Conservation (phyloP, 2,113 vertebrate genomes). For the Catagonus wagneri region DNA sequence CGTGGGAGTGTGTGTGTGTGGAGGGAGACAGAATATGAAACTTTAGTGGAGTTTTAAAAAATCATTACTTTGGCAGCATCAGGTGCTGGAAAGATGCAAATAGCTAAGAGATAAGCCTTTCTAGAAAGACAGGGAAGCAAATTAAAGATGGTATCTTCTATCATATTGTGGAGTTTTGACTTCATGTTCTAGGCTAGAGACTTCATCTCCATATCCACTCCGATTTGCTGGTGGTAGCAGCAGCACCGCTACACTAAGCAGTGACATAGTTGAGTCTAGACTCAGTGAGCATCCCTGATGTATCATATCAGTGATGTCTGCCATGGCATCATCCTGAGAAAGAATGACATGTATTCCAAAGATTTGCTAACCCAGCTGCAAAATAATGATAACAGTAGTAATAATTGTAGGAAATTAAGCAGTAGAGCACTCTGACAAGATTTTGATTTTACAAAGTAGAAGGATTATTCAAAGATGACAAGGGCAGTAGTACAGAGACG, state of each 20-base stretch:
- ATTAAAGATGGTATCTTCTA: not conserved
- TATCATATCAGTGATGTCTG: not conserved
- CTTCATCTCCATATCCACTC: not conserved
- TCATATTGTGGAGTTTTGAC: not conserved
- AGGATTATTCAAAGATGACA: not conserved
- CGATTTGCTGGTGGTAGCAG: not conserved
- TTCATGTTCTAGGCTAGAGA: not conserved
- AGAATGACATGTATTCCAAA: not conserved
- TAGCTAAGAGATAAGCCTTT: not conserved
- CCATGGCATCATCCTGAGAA: not conserved
- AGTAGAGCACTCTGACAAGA: not conserved
- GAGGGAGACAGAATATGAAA: not conserved
- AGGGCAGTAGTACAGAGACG: not conserved
- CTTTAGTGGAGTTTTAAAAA: not conserved
- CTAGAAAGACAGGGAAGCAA: not conserved
- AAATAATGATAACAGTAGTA: not conserved
- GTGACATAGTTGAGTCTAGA: not conserved
- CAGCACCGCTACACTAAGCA: not conserved
- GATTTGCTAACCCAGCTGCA: not conserved
- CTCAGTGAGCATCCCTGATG: not conserved
- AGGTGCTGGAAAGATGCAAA: not conserved
- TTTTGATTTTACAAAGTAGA: not conserved
- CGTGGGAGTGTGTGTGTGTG: not conserved
- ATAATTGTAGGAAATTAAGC: not conserved
- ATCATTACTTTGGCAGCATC: not conserved